Percentiles rank a stretch among this genome's conserved stretches.
Conservation (phyloP, 2,888 invertebrate species). For the Epirrhoe alternata region DNA sequence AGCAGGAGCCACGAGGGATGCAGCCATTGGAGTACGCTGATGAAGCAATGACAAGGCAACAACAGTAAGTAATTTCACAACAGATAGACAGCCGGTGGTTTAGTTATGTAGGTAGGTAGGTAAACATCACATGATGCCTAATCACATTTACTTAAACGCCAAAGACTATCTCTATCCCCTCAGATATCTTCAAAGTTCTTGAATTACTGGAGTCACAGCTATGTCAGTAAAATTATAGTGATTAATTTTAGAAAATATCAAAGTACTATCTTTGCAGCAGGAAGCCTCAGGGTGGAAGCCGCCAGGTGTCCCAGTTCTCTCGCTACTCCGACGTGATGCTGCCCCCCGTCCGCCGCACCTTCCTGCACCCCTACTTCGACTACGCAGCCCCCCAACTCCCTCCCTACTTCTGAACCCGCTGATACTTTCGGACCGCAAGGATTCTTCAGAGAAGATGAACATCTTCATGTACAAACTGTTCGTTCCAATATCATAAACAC, state of each 20-base stretch:
- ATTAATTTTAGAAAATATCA: too few relatives aligned
- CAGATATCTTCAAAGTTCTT: too few relatives aligned
- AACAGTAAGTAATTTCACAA: slow-evolving; percentile 60
- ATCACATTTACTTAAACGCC: too few relatives aligned
- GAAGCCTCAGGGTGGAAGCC: slow-evolving; percentile 75
- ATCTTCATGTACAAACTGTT: slow-evolving; percentile 64
- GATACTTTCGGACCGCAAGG: slow-evolving; percentile 49
- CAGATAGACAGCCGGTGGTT: background rate
- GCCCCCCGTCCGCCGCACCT: slow-evolving; percentile 71
- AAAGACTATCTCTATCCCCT: too few relatives aligned
- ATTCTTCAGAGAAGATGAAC: slow-evolving; percentile 57
- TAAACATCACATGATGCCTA: too few relatives aligned
- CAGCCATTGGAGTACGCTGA: slow-evolving; percentile 73
- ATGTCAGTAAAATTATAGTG: too few relatives aligned
- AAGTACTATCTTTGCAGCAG: slow-evolving; percentile 51
- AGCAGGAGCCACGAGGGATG: slow-evolving; percentile 71
- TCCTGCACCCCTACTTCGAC: slow-evolving; percentile 71
- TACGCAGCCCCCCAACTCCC: slow-evolving; percentile 68
- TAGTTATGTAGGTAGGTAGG: too few relatives aligned
- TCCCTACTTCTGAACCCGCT: slow-evolving; percentile 71
- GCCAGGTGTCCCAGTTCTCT: slow-evolving; percentile 78
- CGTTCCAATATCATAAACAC: slow-evolving; percentile 55
- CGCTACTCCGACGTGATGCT: slow-evolving; percentile 80
- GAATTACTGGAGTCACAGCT: too few relatives aligned
- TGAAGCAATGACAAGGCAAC: slow-evolving; percentile 68